Base-by-base conservation (phyloP, 2,113 vertebrate genomes). In the Pollachius pollachius region DNA sequence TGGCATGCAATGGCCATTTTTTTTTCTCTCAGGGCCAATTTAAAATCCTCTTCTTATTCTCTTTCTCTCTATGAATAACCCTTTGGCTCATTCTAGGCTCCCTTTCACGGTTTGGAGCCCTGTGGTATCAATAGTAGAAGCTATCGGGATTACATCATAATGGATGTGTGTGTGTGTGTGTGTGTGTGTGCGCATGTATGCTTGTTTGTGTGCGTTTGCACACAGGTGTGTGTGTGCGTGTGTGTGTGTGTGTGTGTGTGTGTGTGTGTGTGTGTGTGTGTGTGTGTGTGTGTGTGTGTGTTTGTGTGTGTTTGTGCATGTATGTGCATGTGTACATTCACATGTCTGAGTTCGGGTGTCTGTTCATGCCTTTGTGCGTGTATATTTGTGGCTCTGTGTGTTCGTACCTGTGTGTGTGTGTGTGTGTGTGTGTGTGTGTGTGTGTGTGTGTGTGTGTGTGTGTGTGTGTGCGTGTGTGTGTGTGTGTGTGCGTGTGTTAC, bases 341-440 rank as follows among this genome's bases (percentile, higher is more conserved):
- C 15, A 57, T 56, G 37, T 63, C 4, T 54, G 15, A 59, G 79
- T 80, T 21, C 58, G 73, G 63, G 19, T 52, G 57, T 59, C n/a
- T 17, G 30, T 34, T 34, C 30, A 7, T 34, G 30, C 30, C 30
- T 34, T 4, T 34, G 30, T 34, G 4, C 4, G 30, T 34, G 30
- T 34, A 4, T 27, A 34, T 34, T 4, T 34, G 30, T 34, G 30
- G 30, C 4, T 27, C 2, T 7, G 6, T 4, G 30, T 34, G 6
- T 34, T 34, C 30, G 4, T 34, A 34, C 30, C 30, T 34, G 12
- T 57, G 4, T 4, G 15, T 56, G 37, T 63, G 7, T 54, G 15
- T 58, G 79, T 80, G 37, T 58, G 73, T 64, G 19, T 52, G 57
- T 59, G 57, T 17, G 30, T 34, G 4, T 7, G 30, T 34, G 30